Base-by-base conservation (phyloP, 2,888 invertebrate genomes). In the Halictus quadricinctus region DNA sequence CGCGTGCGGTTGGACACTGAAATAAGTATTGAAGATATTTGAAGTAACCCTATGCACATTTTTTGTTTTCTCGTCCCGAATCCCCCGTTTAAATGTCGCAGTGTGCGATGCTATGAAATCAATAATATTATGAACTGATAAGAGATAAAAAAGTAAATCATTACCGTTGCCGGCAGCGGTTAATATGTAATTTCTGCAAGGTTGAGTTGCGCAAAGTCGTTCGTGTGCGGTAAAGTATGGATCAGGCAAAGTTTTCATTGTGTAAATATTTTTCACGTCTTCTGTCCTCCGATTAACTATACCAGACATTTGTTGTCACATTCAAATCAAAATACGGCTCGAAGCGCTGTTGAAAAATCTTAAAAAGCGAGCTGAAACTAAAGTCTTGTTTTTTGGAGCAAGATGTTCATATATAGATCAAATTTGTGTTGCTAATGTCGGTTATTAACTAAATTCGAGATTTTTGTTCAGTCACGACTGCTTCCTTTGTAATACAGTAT, bases 141-240 rank as follows among this genome's bases (percentile, higher is more conserved):
- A n/a, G 29, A 48, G 76, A 46, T 64, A 76, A 76, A 76, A 58
- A 66, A 66, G n/a, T 66, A 69, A 69, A 69, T 69, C 66, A 76
- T 76, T 76, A 76, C 58, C 25, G 21, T n/a, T 66, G 48, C 29
- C 21, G 25, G 25, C 25, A 66, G 4, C n/a, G 29, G 46, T 64
- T 76, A 66, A 75, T 29, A 41, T 75, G 41, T 43, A 75, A 60
- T 60, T 75, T 75, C n/a, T 43, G 60, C 41, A n/a, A 60, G 60
- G 60, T 10, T 60, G 41, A 25, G 18, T 25, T 43, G 12, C 25
- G 60, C n/a, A 75, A 75, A 36, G 41, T 25, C 43, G 41, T 43
- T 50, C 21, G 50, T 69, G 36, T 8, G 18, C 0, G n/a, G n/a
- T 43, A 43, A 70, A n/a, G 21, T 70, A 43, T 43, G 21, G n/a